Evolutionary conservation across 2,797 vertebrate species (phyloP), one percentile per base, ranked within the genome.

Genomic region (Tinamus major): DNA sequence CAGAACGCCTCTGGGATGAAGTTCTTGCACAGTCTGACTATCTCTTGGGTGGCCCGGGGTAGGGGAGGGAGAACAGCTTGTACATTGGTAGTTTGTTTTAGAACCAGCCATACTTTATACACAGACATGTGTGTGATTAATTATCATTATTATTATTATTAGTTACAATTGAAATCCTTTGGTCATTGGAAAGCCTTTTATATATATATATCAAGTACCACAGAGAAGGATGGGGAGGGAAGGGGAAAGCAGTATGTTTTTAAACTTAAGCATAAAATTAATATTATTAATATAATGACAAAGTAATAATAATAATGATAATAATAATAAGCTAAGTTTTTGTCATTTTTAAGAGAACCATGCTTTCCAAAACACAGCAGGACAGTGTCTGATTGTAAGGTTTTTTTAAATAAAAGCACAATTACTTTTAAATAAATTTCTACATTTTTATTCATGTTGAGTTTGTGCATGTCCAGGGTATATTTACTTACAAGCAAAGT

Each of bases 221-320:
- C 61, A 69, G 75, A 96, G 93, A 88, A 79, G 78, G 85, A 96
- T 44, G 82, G 72, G 39, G 48, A 6, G 42, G 58, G 72, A 64
- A 83, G 23, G 80, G 55, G 93, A 93, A 95, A 97, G 78, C 92
- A 85, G 95, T 83, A 85, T 91, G 65, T 59, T 97, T 96, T 95
- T 72, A 72, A 97, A 87, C 63, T 87, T 87, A 96, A 97, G 79
- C 79, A 89, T 92, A 94, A 95, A 81, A 97, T 97, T 98, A 97
- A 97, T 98, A 96, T 97, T 97, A 98, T 97, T 98, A 98, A 98
- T 98, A 98, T 98, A 97, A 97, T 95, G 93, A 96, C 79, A 81
- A 94, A 95, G 59, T 83, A 89, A 95, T 95, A 94, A 94, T 94
- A 79, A 93, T 89, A 64, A 97, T 97, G 75, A 95, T 56, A 7